Evolutionary conservation across 2,888 invertebrate species (phyloP).

Genomic region (Mimachlamys varia): DNA sequence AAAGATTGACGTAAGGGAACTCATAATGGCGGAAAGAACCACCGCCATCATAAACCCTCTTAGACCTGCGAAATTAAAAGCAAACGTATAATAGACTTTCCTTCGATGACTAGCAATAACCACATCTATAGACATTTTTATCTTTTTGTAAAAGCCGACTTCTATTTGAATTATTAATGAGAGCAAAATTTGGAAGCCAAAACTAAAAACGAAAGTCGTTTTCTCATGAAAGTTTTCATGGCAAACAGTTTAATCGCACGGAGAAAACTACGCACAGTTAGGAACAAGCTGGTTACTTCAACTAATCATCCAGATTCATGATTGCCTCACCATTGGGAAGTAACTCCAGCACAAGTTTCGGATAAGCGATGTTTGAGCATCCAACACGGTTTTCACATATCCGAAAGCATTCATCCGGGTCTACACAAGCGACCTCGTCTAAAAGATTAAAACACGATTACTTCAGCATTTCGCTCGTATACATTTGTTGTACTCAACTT

Average conservation of each 20-base stretch:
- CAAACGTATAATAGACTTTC: not conserved
- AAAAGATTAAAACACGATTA: not conserved
- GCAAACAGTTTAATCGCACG: no score
- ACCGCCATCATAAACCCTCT: slow-evolving; percentile 74
- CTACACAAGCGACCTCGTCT: slow-evolving; percentile 72
- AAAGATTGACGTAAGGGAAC: slow-evolving; percentile 76
- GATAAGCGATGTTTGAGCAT: slow-evolving; percentile 74
- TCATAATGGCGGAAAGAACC: slow-evolving; percentile 77
- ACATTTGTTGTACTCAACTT: not conserved
- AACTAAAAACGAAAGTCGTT: no score
- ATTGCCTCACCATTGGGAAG: slow-evolving; percentile 66
- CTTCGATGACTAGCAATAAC: no score
- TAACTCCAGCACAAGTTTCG: slow-evolving; percentile 68
- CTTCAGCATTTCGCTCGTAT: not conserved
- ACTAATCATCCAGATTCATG: not conserved
- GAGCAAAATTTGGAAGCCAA: no score
- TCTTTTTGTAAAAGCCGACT: no score
- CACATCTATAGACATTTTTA: no score
- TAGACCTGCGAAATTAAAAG: slow-evolving; percentile 60
- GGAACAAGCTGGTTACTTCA: no score
- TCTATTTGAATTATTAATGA: no score
- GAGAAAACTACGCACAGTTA: no score
- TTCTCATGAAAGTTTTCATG: no score
- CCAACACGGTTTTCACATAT: slow-evolving; percentile 69
- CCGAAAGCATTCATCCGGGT: slow-evolving; percentile 63